These are phyloP conservation scores for Paraescarpia echinospica DNA, from an alignment of 1,140 invertebrate species.

Conservation along the genomic window DNA sequence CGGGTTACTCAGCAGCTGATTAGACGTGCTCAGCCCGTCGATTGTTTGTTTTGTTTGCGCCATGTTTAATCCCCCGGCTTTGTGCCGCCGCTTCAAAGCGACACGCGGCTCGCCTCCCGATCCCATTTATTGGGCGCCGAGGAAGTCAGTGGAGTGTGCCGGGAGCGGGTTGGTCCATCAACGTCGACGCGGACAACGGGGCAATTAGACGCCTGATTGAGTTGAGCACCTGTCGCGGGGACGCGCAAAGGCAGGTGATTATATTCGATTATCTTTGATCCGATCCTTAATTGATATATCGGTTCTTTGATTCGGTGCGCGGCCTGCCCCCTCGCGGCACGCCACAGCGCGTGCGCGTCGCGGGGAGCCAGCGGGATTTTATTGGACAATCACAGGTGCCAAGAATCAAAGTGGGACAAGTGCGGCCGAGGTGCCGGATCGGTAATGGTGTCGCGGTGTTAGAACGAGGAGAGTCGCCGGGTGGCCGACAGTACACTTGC, in stretches of 20 bases:
- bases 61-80: neutral
- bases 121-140: neutral
- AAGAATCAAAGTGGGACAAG: neutral
- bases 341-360: neutral
- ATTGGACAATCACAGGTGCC: neutral
- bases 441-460: neutral
- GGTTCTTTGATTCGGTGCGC: neutral
- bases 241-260: neutral
- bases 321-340: neutral
- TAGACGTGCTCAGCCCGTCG: neutral
- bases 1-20: neutral
- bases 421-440: neutral
- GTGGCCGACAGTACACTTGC: neutral
- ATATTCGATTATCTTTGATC: constrained; percentile 6
- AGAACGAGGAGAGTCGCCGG: neutral
- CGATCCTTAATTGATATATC: neutral
- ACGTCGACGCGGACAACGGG: neutral
- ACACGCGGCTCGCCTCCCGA: neutral
- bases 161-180: neutral
- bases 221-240: neutral
- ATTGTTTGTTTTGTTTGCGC: neutral
- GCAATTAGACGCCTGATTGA: neutral
- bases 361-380: neutral
- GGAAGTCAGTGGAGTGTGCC: neutral
- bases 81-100: neutral